Percentiles rank a stretch among this genome's conserved stretches.
Evolutionary conservation across 30 jellyfish, hydroid and myxozoan species (phyloP).

Genomic region (Chironex yamaguchii): DNA sequence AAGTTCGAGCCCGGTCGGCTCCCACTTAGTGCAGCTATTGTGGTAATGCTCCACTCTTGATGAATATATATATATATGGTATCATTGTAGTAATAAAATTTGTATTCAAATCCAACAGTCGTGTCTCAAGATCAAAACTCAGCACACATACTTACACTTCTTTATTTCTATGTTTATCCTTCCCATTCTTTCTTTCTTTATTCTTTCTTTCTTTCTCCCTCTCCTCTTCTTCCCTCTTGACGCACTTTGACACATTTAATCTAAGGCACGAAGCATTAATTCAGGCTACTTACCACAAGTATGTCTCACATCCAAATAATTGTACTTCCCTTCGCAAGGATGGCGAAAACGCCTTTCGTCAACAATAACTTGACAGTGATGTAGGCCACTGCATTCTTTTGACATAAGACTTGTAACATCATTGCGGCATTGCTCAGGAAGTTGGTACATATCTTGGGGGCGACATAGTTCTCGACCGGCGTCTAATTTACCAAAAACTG

Average conservation of each 20-base stretch:
- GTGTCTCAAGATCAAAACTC: too few species aligned
- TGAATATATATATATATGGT: too few species aligned
- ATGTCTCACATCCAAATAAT: slow-evolving; percentile 69
- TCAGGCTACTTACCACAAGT: slow-evolving; percentile 86
- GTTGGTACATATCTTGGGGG: slow-evolving; percentile 30
- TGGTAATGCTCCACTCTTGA: too few species aligned
- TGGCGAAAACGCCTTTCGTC: slow-evolving; percentile 38
- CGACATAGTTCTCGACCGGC: slow-evolving; percentile 84
- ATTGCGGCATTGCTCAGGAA: slow-evolving; percentile 64
- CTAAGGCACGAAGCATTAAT: too few species aligned
- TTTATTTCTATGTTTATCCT: not conserved
- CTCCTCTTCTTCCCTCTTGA: too few species aligned
- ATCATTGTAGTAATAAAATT: too few species aligned
- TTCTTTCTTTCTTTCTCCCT: not conserved
- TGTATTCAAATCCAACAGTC: too few species aligned
- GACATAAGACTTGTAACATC: slow-evolving; percentile 62
- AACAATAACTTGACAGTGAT: slow-evolving; percentile 56
- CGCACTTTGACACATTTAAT: too few species aligned
- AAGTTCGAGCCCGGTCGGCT: too few species aligned
- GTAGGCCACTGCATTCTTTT: slow-evolving; percentile 59
- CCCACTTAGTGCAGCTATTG: too few species aligned
- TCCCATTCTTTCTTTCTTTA: not conserved
- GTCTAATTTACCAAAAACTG: slow-evolving; percentile 76
- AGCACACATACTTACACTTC: too few species aligned
- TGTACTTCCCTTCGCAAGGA: slow-evolving; percentile 64